Evolutionary conservation across 2,113 vertebrate genomes (phyloP).

Genomic region (Oostethus manadensis): DNA sequence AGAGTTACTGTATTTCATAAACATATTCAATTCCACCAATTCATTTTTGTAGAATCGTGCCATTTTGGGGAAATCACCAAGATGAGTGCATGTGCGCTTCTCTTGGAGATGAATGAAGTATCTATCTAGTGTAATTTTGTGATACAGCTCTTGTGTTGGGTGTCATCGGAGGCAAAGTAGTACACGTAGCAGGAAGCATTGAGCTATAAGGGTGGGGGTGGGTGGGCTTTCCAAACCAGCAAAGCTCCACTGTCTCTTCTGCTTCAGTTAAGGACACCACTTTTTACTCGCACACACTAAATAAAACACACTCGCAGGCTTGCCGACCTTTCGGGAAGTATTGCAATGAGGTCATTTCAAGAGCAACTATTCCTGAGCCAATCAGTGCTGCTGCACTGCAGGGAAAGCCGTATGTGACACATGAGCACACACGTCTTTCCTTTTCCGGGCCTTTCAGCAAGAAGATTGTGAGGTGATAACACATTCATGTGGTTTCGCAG

Average conservation of each 20-base stretch:
- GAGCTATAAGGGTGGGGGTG: constrained; percentile 18
- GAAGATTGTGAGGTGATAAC: too few relatives aligned
- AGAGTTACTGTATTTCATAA: too few relatives aligned
- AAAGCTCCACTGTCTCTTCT: constrained; percentile 16
- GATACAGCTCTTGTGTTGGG: not conserved
- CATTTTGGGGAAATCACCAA: too few relatives aligned
- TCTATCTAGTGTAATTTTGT: not conserved
- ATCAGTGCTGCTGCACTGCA: too few relatives aligned
- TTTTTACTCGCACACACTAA: constrained; percentile 10
- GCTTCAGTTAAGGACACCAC: constrained; percentile 11
- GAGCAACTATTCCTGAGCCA: not conserved
- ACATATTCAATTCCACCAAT: too few relatives aligned
- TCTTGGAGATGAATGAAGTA: too few relatives aligned
- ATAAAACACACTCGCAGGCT: constrained; percentile 8
- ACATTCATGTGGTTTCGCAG: too few relatives aligned
- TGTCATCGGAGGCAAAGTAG: not conserved
- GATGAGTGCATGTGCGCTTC: too few relatives aligned
- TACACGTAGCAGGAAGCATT: not conserved
- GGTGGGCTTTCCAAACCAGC: constrained; percentile 23
- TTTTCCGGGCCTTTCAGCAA: too few relatives aligned
- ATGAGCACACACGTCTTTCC: too few relatives aligned
- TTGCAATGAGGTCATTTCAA: not conserved
- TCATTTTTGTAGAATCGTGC: too few relatives aligned
- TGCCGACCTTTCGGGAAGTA: not conserved
- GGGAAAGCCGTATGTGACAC: too few relatives aligned